Evolutionary conservation across 2,888 invertebrate genomes (phyloP).

Genomic region (Agrochola lychnidis): DNA sequence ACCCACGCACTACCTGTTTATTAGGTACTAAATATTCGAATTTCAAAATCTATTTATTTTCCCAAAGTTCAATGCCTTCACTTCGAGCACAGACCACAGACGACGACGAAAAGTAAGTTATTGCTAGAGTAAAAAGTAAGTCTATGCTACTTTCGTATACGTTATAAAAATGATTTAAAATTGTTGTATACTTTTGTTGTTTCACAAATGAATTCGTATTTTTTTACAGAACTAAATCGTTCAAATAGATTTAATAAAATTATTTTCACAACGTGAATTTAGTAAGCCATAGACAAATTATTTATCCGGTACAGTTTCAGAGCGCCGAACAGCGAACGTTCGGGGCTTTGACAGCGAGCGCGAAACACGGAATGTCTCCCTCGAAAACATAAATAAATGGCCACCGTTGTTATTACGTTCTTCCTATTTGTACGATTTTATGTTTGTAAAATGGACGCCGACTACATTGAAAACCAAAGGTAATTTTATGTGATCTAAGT

Average conservation of each 20-base stretch:
- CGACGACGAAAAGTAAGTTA: constrained; percentile 1
- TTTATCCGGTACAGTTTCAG: constrained; percentile 60
- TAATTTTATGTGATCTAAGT: constrained; percentile 62
- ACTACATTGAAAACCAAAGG: constrained; percentile 79
- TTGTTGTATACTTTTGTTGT: too few relatives aligned
- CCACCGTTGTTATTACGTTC: constrained; percentile 88
- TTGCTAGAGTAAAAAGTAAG: constrained; percentile 27
- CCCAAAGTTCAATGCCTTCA: constrained; percentile 46
- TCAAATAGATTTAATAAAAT: too few relatives aligned
- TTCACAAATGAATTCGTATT: neutral
- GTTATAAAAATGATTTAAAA: neutral
- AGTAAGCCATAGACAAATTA: constrained; percentile 65
- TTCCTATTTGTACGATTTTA: constrained; percentile 83
- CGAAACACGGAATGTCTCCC: constrained; percentile 82
- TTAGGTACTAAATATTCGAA: neutral
- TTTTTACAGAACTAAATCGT: neutral
- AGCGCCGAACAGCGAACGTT: constrained; percentile 73
- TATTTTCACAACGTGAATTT: neutral
- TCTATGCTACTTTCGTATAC: neutral
- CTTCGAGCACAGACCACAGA: neutral
- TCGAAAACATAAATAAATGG: constrained; percentile 89
- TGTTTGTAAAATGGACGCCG: constrained; percentile 89
- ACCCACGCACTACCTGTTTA: neutral
- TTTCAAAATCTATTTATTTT: constrained; percentile 32
- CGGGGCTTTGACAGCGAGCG: constrained; percentile 78